phyloP scores from a whole-genome alignment of 2,797 vertebrate species.

The Brachyrhaphis roseni region DNA sequence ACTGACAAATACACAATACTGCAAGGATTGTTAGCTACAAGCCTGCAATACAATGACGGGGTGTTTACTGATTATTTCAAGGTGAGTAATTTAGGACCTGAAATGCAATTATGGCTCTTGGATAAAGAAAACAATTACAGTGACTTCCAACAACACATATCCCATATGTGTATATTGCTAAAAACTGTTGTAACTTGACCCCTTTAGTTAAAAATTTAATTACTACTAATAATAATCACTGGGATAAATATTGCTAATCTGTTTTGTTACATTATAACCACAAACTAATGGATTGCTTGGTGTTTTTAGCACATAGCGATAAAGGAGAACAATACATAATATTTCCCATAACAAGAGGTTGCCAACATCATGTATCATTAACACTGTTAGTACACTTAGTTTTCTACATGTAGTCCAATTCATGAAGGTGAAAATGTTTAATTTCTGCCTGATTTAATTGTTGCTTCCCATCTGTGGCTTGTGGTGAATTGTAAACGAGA shows the following conservation, averaged over 20 bases:
- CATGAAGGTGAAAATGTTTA: neutral
- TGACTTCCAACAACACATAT: neutral
- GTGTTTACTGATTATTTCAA: slow-evolving; percentile 1
- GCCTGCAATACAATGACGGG: neutral
- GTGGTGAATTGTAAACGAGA: neutral
- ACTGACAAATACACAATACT: slow-evolving; percentile 34
- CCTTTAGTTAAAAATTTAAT: neutral
- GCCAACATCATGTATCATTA: neutral
- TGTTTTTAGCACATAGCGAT: neutral
- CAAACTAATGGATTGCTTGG: neutral
- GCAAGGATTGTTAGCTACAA: slow-evolving; percentile 1
- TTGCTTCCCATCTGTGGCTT: neutral
- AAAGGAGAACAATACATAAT: neutral
- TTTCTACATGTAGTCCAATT: neutral
- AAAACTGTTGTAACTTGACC: neutral
- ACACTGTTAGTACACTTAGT: neutral
- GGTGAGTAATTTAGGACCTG: neutral
- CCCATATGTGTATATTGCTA: neutral
- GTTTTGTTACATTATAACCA: neutral
- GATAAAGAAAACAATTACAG: neutral
- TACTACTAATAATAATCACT: neutral
- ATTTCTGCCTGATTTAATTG: neutral
- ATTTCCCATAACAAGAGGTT: neutral
- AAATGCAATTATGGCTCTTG: neutral
- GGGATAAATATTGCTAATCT: neutral